Evolutionary conservation across 2,888 invertebrate species (phyloP).

Genomic region (Lypha dubia): DNA sequence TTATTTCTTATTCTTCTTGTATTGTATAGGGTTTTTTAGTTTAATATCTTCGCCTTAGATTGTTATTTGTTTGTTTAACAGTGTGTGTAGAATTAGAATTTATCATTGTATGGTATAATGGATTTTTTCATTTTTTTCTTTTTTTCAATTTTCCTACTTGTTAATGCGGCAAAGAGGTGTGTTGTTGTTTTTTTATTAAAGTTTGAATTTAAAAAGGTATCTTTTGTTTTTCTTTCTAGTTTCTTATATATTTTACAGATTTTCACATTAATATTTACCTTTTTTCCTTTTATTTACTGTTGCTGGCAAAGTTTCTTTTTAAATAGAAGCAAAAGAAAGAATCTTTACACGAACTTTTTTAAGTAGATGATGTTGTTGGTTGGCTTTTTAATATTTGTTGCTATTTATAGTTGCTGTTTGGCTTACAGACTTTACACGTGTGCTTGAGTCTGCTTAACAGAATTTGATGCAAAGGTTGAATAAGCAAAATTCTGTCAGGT

Average conservation of each 20-base stretch:
- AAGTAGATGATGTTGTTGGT: conserved; percentile 18
- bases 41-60: conserved; percentile 16
- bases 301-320: conserved; percentile 44
- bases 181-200: neutral
- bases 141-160: neutral
- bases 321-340: neutral
- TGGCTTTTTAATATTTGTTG: conserved; percentile 51
- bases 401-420: neutral
- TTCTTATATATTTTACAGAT: conserved; percentile 17
- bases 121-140: conserved; percentile 8
- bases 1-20: neutral
- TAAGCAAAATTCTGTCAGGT: conserved; percentile 1
- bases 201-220: conserved; percentile 17
- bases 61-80: conserved; percentile 27
- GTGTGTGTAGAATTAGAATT: neutral
- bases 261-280: conserved; percentile 44
- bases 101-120: conserved; percentile 10
- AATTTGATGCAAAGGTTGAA: neutral
- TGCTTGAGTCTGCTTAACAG: neutral
- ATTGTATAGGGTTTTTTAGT: neutral
- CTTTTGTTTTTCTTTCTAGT: conserved; percentile 15
- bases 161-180: conserved; percentile 6
- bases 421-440: neutral
- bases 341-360: neutral
- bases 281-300: neutral